A percentile compares a stretch with the other conserved stretches of the same genome.
Conservation (phyloP, 2,888 invertebrate genomes). For the Nephrocerus scutellatus region DNA sequence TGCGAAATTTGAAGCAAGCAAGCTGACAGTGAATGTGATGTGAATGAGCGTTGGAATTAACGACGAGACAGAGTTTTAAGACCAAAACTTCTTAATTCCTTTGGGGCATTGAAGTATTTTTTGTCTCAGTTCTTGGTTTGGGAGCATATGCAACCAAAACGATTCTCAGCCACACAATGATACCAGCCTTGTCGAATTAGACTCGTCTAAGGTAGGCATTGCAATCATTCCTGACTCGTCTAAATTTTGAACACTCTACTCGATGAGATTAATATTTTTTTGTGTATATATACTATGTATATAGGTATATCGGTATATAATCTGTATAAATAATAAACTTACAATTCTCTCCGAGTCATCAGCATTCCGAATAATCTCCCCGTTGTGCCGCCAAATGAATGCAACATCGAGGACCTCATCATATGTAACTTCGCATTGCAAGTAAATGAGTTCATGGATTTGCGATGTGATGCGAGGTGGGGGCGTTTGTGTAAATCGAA, state of each 20-base stretch:
- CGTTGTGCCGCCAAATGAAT: slow-evolving; percentile 88
- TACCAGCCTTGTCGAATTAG: slow-evolving; percentile 85
- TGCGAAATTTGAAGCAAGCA: too few species aligned
- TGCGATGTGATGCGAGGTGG: slow-evolving; percentile 61
- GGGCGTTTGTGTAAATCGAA: slow-evolving; percentile 63
- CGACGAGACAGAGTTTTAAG: too few species aligned
- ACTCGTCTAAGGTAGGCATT: too few species aligned
- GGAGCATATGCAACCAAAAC: slow-evolving; percentile 80
- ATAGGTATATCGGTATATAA: neutral
- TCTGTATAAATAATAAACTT: slow-evolving; percentile 25
- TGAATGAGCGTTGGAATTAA: too few species aligned
- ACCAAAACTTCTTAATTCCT: too few species aligned
- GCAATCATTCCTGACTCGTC: too few species aligned
- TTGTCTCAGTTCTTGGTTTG: too few species aligned
- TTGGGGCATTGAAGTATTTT: too few species aligned
- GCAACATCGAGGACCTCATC: slow-evolving; percentile 84
- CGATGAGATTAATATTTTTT: too few species aligned
- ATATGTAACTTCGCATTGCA: slow-evolving; percentile 78
- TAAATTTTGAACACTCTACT: too few species aligned
- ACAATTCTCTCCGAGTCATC: slow-evolving; percentile 50
- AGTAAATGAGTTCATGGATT: slow-evolving; percentile 62
- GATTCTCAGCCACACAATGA: slow-evolving; percentile 86
- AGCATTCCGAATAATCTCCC: slow-evolving; percentile 63
- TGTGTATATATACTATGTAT: too few species aligned
- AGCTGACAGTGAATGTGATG: too few species aligned